Percentiles rank a stretch among this genome's conserved stretches.
Conservation (phyloP, 1,140 invertebrate genomes). For the Camponotus vicinus region DNA sequence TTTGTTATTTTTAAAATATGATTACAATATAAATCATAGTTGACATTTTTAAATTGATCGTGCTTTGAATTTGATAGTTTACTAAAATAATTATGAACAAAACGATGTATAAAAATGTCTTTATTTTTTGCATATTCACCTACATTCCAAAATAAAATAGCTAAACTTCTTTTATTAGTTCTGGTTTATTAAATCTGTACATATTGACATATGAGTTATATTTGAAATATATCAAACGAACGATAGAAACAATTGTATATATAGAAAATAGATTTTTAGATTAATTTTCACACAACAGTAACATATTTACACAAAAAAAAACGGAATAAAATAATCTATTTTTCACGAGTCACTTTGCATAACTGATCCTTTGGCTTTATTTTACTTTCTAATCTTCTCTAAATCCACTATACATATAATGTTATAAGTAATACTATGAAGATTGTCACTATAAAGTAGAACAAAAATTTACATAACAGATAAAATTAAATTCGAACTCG, state of each 20-base stretch:
- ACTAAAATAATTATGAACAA: neutral
- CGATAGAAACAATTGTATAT: neutral
- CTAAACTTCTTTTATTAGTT: neutral
- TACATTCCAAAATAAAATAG: neutral
- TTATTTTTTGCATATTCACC: neutral
- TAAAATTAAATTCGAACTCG: too few relatives aligned
- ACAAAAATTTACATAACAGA: too few relatives aligned
- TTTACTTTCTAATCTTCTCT: neutral
- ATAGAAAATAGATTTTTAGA: neutral
- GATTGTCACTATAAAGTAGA: neutral
- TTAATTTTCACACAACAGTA: neutral
- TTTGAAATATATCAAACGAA: too few relatives aligned
- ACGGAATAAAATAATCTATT: slow-evolving; percentile 4
- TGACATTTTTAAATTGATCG: slow-evolving; percentile 11
- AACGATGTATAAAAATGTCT: neutral
- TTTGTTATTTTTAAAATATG: neutral
- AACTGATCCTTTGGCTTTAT: neutral
- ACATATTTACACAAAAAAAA: neutral
- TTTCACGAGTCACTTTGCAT: neutral
- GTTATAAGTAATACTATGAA: neutral
- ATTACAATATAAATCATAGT: neutral
- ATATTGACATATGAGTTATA: neutral
- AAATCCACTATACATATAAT: neutral
- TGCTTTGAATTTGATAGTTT: neutral
- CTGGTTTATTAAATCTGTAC: neutral